Conservation (phyloP, 2,888 invertebrate genomes). For the Hemistola chrysoprasaria region DNA sequence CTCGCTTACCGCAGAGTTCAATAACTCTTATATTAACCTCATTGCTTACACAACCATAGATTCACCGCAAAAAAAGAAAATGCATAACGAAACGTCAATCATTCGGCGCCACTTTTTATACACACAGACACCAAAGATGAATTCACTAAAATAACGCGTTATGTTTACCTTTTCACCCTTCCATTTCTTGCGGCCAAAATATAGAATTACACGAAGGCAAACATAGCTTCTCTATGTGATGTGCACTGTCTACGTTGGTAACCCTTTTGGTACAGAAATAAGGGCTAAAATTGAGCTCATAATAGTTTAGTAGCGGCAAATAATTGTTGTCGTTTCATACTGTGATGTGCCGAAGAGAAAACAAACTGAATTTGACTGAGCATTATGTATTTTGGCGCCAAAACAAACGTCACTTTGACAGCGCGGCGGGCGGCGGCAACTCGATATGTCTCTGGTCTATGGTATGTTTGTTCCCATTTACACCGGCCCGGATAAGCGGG, state of each 20-base stretch:
- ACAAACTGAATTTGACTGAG: slow-evolving; percentile 76
- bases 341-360: slow-evolving; percentile 78
- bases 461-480: slow-evolving; percentile 74
- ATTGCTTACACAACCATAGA: slow-evolving; percentile 28
- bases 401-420: slow-evolving; percentile 81
- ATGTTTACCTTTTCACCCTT: slow-evolving; percentile 81
- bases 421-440: slow-evolving; percentile 79
- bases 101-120: slow-evolving; percentile 76
- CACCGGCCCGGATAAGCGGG: slow-evolving; percentile 73
- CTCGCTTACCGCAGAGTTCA: slow-evolving; percentile 19
- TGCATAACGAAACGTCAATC: slow-evolving; percentile 70
- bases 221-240: slow-evolving; percentile 28
- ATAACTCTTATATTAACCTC: slow-evolving; percentile 27
- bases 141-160: slow-evolving; percentile 76
- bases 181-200: slow-evolving; percentile 75
- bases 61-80: slow-evolving; percentile 41
- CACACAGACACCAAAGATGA: slow-evolving; percentile 66
- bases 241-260: slow-evolving; percentile 13
- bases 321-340: slow-evolving; percentile 53
- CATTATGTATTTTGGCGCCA: slow-evolving; percentile 82
- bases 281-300: slow-evolving; percentile 39
- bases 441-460: slow-evolving; percentile 67
- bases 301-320: slow-evolving; percentile 32
- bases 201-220: slow-evolving; percentile 75
- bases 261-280: slow-evolving; percentile 32